Base-by-base conservation (phyloP, 2,797 vertebrate species). In the Otus scops region DNA sequence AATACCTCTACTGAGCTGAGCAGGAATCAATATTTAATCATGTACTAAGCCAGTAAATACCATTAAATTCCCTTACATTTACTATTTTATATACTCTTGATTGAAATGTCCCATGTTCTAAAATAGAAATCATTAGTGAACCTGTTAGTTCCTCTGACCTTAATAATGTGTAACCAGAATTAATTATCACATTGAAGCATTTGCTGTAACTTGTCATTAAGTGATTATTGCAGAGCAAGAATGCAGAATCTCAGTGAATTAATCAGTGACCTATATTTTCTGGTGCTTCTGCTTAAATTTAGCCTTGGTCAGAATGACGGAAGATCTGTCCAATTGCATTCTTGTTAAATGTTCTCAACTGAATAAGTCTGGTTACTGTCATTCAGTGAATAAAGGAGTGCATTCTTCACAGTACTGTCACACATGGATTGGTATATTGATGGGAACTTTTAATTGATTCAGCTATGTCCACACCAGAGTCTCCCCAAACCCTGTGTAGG, bases 251-350 rank as follows among this genome's bases (percentile, higher is more conserved):
- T 78, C 85, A 79, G 89, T 95, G 94, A 95, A 97, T 96, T 96
- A 96, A 95, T 93, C 97, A 95, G 90, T 97, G 97, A 97, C 96
- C 96, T 96, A 94, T 91, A 96, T 97, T 95, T 95, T 93, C 91
- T 92, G 68, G 57, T 92, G 60, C 92, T 92, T 89, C 91, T 96
- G 79, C 95, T 97, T 94, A 87, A 84, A 96, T 95, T 96, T 95
- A 94, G 79, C 75, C 54, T 60, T 56, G 82, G 61, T 97, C 79
- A 75, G 79, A 97, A 96, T 91, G 93, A 97, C 2, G 56, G 89
- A 93, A 96, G 95, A 71, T 97, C 92, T 94, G 92, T 95, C 95
- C 93, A 95, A 69, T 86, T 91, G 75, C 89, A 95, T 96, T 92
- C 95, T 86, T 93, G 92, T 96, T 97, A 96, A 93, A 94, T 69